Percentiles rank a stretch among this genome's conserved stretches.
Evolutionary conservation across 2,797 vertebrate genomes (phyloP).

Genomic region (Vespertilio murinus): DNA sequence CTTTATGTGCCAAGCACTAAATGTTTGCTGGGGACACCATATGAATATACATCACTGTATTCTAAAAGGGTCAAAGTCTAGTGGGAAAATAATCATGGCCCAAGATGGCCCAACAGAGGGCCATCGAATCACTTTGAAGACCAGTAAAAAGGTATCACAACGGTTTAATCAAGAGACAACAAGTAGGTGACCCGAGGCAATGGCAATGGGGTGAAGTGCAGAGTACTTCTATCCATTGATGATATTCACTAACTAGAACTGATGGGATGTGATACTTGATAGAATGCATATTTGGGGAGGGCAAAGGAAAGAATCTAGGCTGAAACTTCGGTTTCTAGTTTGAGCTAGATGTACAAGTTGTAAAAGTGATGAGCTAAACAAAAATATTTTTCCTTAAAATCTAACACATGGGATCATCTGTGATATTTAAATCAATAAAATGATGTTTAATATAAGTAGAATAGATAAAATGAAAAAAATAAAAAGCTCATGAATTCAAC

Average conservation of each 20-base stretch:
- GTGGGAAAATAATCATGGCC: background rate
- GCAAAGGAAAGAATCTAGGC: background rate
- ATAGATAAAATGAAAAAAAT: background rate
- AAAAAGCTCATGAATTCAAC: background rate
- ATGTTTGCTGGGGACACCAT: background rate
- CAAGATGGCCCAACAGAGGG: background rate
- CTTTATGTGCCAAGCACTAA: background rate
- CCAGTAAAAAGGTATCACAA: background rate
- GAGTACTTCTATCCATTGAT: background rate
- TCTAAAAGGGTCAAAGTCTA: background rate
- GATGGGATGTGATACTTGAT: background rate
- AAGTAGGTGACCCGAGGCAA: background rate
- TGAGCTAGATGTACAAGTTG: background rate
- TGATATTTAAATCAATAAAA: background rate
- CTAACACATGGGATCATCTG: background rate
- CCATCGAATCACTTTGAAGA: background rate
- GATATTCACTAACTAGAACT: background rate
- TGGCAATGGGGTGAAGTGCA: background rate
- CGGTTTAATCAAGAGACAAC: background rate
- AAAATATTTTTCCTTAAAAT: conserved; percentile 48
- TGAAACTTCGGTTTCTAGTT: background rate
- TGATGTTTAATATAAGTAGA: background rate
- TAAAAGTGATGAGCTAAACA: conserved; percentile 3
- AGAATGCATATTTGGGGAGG: background rate
- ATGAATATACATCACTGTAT: background rate